These are phyloP conservation scores for Synanthedon myopaeformis DNA, from an alignment of 2,888 invertebrate genomes.

Conservation along the genomic window DNA sequence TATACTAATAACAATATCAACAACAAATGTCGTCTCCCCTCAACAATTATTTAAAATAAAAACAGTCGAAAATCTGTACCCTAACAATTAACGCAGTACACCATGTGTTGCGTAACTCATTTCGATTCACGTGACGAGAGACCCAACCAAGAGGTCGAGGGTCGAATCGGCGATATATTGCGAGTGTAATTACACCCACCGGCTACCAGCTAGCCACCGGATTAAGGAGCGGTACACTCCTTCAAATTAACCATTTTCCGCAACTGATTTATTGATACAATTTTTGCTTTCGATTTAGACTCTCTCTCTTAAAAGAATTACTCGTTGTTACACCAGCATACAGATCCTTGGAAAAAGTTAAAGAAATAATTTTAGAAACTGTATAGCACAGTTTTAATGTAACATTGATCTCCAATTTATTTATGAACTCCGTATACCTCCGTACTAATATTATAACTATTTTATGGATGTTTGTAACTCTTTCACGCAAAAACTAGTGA, in stretches of 20 bases:
- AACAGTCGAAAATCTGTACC: constrained; percentile 41
- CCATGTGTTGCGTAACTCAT: constrained; percentile 56
- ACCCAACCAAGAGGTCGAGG: constrained; percentile 12
- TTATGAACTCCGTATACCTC: too few species aligned
- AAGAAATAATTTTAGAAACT: neutral
- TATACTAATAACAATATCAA: too few species aligned
- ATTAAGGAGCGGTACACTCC: constrained; percentile 48
- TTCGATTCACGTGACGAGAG: constrained; percentile 38
- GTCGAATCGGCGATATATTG: constrained; percentile 39
- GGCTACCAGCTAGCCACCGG: constrained; percentile 46
- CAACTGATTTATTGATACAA: constrained; percentile 36
- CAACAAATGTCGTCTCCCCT: constrained; percentile 14
- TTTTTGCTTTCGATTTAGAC: constrained; percentile 30
- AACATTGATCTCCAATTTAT: too few species aligned
- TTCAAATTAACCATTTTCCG: constrained; percentile 54
- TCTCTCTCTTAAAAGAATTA: constrained; percentile 23
- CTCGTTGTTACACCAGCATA: neutral
- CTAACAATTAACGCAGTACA: constrained; percentile 52
- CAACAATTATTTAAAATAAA: constrained; percentile 40
- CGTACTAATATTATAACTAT: too few species aligned
- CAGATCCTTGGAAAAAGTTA: neutral
- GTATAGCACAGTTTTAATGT: too few species aligned
- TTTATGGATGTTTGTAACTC: too few species aligned
- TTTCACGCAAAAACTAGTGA: too few species aligned
- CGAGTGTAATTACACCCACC: constrained; percentile 54